phyloP scores from a whole-genome alignment of 2,888 invertebrate genomes.

The Drosophila suboccidentalis region DNA sequence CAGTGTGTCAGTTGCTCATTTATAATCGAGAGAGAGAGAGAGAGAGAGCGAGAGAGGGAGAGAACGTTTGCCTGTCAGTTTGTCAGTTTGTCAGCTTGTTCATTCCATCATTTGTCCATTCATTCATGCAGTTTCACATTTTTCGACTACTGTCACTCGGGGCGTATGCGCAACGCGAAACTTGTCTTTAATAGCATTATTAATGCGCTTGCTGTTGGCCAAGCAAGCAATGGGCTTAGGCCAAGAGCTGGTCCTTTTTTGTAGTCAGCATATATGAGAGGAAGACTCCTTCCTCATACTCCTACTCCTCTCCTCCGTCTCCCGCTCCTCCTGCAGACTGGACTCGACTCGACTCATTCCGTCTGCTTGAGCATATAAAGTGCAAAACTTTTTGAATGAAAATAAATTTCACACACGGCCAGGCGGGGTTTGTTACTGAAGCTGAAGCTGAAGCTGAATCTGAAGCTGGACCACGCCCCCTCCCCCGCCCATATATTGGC shows the following conservation, averaged over 20 bases:
- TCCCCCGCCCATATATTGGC: conserved; percentile 36
- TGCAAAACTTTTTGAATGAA: conserved; percentile 80
- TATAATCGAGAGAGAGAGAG: conserved; percentile 52
- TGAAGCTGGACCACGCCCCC: conserved; percentile 48
- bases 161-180: conserved; percentile 67
- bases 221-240: conserved; percentile 5
- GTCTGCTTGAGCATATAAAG: conserved; percentile 58
- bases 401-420: conserved; percentile 69
- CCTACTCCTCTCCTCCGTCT: conserved; percentile 1
- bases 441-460: conserved; percentile 29
- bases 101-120: conserved; percentile 48
- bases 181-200: conserved; percentile 69
- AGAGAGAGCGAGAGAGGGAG: conserved; percentile 27
- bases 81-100: conserved; percentile 46
- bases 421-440: conserved; percentile 33
- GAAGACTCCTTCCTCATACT: conserved; percentile 2
- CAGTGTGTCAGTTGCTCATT: conserved; percentile 79
- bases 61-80: conserved; percentile 38
- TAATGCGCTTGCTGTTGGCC: conserved; percentile 55
- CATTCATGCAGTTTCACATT: conserved; percentile 26
- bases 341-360: conserved; percentile 44
- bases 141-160: conserved; percentile 63
- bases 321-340: background rate
- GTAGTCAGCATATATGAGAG: conserved; percentile 35
- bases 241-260: background rate